Percentiles rank a stretch among this genome's conserved stretches.
Conservation (phyloP, 2,888 invertebrate genomes). For the Nymphalis urticae region DNA sequence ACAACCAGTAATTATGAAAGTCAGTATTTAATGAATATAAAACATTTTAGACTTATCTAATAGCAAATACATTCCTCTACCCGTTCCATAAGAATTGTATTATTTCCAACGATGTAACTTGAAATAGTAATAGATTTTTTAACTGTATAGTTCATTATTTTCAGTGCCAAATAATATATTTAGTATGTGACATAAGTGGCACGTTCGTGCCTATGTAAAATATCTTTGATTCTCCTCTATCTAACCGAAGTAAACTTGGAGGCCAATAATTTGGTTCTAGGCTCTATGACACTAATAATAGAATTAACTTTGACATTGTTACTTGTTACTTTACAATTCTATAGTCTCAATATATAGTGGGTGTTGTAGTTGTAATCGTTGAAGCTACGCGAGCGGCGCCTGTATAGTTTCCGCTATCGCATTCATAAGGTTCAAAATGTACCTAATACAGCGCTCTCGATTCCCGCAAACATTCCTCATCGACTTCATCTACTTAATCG, state of each 20-base stretch:
- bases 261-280: slow-evolving; percentile 8
- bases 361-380: slow-evolving; percentile 32
- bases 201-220: background rate
- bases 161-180: slow-evolving; percentile 60
- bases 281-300: slow-evolving; percentile 17
- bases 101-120: slow-evolving; percentile 8
- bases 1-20: background rate
- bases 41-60: background rate
- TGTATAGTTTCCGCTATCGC: background rate
- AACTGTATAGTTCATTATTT: slow-evolving; percentile 40
- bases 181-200: slow-evolving; percentile 24
- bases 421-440: background rate
- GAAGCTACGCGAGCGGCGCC: slow-evolving; percentile 23
- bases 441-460: slow-evolving; percentile 14
- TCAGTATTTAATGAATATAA: slow-evolving; percentile 5
- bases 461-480: slow-evolving; percentile 38
- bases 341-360: slow-evolving; percentile 31
- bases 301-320: slow-evolving; percentile 24
- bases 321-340: slow-evolving; percentile 29
- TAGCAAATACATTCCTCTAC: slow-evolving; percentile 6
- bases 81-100: slow-evolving; percentile 6
- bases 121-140: slow-evolving; percentile 22
- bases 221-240: background rate
- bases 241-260: slow-evolving; percentile 3
- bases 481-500: slow-evolving; percentile 35